Evolutionary conservation across 2,113 vertebrate species (phyloP).

Genomic region (Brachypteracias leptosomus): DNA sequence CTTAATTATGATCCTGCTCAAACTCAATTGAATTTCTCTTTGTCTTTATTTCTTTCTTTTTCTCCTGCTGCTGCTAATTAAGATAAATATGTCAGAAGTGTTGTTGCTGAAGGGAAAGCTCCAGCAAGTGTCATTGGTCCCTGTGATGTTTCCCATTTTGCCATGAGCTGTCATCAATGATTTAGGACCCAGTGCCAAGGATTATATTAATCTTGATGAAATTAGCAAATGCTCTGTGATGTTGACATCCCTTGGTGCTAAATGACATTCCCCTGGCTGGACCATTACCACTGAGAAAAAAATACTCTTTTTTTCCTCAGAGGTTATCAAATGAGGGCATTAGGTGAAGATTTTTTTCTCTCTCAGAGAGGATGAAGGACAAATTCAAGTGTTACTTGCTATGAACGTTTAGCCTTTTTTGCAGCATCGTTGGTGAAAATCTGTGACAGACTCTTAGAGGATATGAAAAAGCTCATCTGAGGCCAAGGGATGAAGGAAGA

Average conservation of each 20-base stretch:
- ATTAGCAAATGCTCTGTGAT: conserved; percentile 37
- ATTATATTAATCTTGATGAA: conserved; percentile 58
- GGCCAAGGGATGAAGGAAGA: neutral
- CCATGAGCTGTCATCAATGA: conserved; percentile 55
- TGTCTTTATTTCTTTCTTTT: conserved; percentile 39
- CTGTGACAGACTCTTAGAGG: neutral
- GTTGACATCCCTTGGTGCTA: conserved; percentile 15
- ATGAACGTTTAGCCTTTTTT: neutral
- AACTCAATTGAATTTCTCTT: conserved; percentile 31
- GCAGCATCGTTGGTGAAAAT: neutral
- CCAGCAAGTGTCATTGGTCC: conserved; percentile 46
- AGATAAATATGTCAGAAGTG: conserved; percentile 65
- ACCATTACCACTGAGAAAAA: neutral
- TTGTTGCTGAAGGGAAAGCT: conserved; percentile 48
- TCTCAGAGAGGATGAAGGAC: neutral
- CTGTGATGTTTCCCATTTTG: conserved; percentile 40
- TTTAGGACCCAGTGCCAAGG: conserved; percentile 47
- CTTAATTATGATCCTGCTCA: conserved; percentile 53
- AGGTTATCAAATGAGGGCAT: neutral
- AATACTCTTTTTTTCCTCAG: neutral
- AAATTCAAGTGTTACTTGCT: neutral
- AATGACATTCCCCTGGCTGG: conserved; percentile 8
- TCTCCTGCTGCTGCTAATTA: conserved; percentile 58
- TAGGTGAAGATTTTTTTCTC: neutral
- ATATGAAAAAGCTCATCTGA: neutral